Evolutionary conservation across 2,888 invertebrate species (phyloP), one percentile per base, ranked within the genome.

Genomic region (Lasioglossum oenotherae): DNA sequence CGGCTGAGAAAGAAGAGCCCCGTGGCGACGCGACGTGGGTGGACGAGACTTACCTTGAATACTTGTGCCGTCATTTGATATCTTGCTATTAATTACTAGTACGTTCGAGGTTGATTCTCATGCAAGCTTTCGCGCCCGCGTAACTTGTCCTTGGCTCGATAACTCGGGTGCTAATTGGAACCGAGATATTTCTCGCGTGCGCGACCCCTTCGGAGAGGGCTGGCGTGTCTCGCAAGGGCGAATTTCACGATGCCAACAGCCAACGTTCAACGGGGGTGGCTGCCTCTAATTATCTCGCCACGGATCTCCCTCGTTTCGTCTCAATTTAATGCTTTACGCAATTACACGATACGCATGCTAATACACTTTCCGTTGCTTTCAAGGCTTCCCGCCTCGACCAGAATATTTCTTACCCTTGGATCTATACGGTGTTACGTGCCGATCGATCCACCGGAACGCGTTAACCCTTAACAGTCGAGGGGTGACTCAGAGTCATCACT

Each of bases 61-160:
- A 14, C 8, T 46, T 49, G 5, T 8, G 38, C 67, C 74, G 74
- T 64, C 46, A 14, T 74, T 35, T 80, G 80, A 74, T 80, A 80
- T 67, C 74, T 67, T 31, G 49, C 67, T 75, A 80, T 75, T 57
- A 53, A 69, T 80, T 69, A 31, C 31, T 31, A 31, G 31, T 31
- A 69, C 41, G 53, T 57, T 27, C 46, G 67, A 23, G 76, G 57
- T 35, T 35, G 23, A 74, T 76, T 69, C 76, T 31, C 31, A 12
- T 67, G 82, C 78, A 60, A 69, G 19, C 64, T 53, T 27, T 53
- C 31, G 69, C 16, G 67, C 14, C 27, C 72, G 64, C n/a, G 35
- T 78, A 75, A 74, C 46, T n/a, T 46, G 81, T 83, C 81, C 83
- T 83, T 83, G 81, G 76, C 81, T 89, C 85, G 78, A 80, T 75